Evolutionary conservation across 2,888 invertebrate genomes (phyloP), one percentile per base, ranked within the genome.

Genomic region (Mystacides longicornis): DNA sequence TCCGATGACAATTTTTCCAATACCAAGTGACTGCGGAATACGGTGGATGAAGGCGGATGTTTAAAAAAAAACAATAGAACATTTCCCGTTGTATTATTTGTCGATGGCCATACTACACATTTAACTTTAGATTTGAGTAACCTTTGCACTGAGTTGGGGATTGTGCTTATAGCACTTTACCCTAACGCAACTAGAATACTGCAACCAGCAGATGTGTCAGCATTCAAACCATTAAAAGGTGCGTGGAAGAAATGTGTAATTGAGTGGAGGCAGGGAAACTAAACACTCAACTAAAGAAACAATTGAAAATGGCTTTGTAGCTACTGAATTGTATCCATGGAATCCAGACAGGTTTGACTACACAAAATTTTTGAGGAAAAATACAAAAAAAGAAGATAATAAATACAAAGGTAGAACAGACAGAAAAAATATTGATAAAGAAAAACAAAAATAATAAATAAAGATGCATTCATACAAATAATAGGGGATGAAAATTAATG

Each of bases 61-160:
- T 27, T 49, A n/a, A 31, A 23, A 18, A 27, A 31, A 19, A 49
- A 2, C 2, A 49, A 49, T 2, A 49, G 23, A 14, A 23, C 3
- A 9, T 31, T 31, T 31, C 42, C 51, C 3, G 42, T 51, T 5
- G 4, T 51, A 20, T 51, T 49, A 7, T 23, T 51, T 45, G 5
- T 51, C 9, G 43, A 51, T 16, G 45, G 45, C 3, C 51, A 51
- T 45, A 18, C 21, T 9, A 37, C 45, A 9, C 51, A 51, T 51
- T 45, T 51, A 11, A 45, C 51, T 11, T 18, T 23, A 11, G 20
- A 18, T 23, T 16, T 51, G 2, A n/a, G n/a, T 16, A 19, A 51
- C n/a, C 37, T 45, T 14, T 51, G 51, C 19, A 37, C 43, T 3
- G 45, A 45, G 14, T 37, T 37, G 9, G 23, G 45, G n/a, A 51